Evolutionary conservation across 2,888 invertebrate genomes (phyloP), one percentile per base, ranked within the genome.

Genomic region (Euproctis similis): DNA sequence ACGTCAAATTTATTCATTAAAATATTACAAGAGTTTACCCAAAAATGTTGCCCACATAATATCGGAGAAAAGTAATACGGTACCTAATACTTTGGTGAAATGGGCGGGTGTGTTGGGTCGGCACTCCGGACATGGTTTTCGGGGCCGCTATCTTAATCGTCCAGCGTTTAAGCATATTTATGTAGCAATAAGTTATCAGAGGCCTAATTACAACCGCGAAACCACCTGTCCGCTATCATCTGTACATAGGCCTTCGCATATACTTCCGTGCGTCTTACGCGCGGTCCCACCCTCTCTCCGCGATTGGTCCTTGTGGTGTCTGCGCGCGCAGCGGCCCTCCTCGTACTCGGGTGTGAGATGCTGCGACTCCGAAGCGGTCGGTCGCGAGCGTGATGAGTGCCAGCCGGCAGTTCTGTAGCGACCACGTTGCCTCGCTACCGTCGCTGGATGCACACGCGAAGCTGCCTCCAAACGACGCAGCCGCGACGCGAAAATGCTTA

Each of bases 241-340:
- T 75, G 84, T 84, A 84, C 82, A 84, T 84, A 84, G 84, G 84
- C 84, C 80, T 82, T 71, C 77, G 80, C 84, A 84, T 81, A 82
- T 82, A 82, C 84, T 84, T 82, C 76, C 80, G 76, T 72, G 68
- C 81, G 80, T 84, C 84, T 84, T 84, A 80, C 68, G 74, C 72
- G 73, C 55, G 75, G 81, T 49, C 68, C 82, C 80, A 64, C 84
- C 84, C 82, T 76, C 69, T 51, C 35, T 43, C 66, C 26, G 68
- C 64, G 56, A 82, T 82, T 82, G 84, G 84, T 64, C 43, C 61
- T 45, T 43, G 59, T 47, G 48, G 51, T 39, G 43, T 39, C 43
- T 81, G 84, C 84, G 84, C 78, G 81, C 84, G 84, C 84, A 82
- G 48, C 42, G 72, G 68, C 77, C 82, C 78, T 77, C 82, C 78